phyloP scores from a whole-genome alignment of 2,113 vertebrate genomes.

The Microtus pennsylvanicus region DNA sequence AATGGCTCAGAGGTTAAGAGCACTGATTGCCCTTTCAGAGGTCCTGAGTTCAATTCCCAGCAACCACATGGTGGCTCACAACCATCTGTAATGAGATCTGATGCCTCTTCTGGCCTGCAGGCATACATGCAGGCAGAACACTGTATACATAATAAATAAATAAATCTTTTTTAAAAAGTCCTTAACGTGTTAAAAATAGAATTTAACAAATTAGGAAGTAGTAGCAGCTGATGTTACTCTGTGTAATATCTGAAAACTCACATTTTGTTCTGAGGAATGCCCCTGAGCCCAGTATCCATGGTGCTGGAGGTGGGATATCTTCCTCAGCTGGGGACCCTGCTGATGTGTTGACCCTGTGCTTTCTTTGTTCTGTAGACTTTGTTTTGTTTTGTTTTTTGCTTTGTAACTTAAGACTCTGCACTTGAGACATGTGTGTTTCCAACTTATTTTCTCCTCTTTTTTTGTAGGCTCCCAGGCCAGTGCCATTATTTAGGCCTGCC shows the following conservation, averaged over 20 bases:
- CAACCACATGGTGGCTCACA: too few species aligned
- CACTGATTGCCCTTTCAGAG: too few species aligned
- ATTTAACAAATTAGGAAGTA: slow-evolving; percentile 10
- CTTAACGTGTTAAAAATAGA: neutral
- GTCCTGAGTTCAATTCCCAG: too few species aligned
- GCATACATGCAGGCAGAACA: too few species aligned
- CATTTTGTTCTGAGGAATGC: slow-evolving; percentile 21
- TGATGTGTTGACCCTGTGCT: neutral
- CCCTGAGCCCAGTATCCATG: neutral
- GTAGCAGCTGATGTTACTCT: slow-evolving; percentile 14
- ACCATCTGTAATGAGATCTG: too few species aligned
- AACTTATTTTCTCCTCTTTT: slow-evolving; percentile 85
- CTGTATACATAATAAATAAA: too few species aligned
- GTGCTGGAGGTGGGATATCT: slow-evolving; percentile 2
- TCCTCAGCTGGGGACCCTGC: neutral
- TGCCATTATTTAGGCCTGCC: slow-evolving; percentile 92
- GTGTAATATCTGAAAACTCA: neutral
- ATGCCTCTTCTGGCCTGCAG: too few species aligned
- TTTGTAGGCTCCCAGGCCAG: slow-evolving; percentile 91
- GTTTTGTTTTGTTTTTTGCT: neutral
- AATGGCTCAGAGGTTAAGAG: too few species aligned
- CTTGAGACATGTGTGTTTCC: slow-evolving; percentile 76
- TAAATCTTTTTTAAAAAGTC: too few species aligned
- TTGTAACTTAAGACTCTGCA: slow-evolving; percentile 40
- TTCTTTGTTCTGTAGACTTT: neutral